These are phyloP conservation scores for Mesoligia furuncula DNA, from an alignment of 2,888 invertebrate genomes.

Conservation along the genomic window DNA sequence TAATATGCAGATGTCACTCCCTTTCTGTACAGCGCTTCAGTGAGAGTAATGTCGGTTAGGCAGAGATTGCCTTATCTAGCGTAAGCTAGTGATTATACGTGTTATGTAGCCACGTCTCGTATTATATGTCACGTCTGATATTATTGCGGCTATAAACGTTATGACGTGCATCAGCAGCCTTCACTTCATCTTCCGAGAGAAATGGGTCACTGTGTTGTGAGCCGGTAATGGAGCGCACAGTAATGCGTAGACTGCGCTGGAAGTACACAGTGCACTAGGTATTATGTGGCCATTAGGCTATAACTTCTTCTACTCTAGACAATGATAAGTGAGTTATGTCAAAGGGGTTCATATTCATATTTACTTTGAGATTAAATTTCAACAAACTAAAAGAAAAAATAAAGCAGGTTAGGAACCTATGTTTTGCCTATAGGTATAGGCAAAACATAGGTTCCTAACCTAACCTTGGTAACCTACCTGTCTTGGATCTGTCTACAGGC, in stretches of 20 bases:
- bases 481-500: background rate
- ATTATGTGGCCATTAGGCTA: no score
- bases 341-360: background rate
- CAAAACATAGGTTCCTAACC: background rate
- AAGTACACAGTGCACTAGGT: background rate
- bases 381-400: background rate
- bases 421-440: no score
- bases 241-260: background rate
- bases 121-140: background rate
- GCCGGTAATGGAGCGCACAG: background rate
- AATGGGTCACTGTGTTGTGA: background rate
- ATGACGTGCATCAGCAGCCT: background rate
- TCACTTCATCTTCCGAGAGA: conserved; percentile 2
- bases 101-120: background rate
- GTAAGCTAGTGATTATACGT: background rate
- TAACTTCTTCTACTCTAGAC: background rate
- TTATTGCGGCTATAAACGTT: conserved; percentile 1
- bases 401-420: no score
- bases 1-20: conserved; percentile 47
- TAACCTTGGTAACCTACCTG: no score
- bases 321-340: no score
- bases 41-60: background rate
- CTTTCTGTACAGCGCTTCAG: background rate
- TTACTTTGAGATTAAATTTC: background rate
- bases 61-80: conserved; percentile 1